phyloP scores from a whole-genome alignment of 2,113 vertebrate species.

The Bos indicus region DNA sequence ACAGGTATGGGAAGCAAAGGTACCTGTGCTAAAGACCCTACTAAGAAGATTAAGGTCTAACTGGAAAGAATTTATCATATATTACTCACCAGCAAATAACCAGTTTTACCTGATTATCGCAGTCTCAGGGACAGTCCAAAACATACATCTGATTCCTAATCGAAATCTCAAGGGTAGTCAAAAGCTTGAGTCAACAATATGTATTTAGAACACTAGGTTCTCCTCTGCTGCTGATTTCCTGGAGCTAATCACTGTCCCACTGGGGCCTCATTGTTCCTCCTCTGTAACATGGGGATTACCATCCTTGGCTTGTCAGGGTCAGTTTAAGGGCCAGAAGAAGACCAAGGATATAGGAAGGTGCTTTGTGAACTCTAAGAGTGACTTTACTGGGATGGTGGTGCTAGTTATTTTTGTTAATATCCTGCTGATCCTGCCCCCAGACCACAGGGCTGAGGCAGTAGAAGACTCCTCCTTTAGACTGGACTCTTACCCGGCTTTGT shows the following conservation, averaged over 20 bases:
- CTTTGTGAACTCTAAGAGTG: neutral
- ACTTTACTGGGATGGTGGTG: neutral
- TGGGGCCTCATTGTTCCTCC: neutral
- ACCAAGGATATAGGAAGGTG: neutral
- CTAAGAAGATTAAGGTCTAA: neutral
- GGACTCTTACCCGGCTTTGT: slow-evolving; percentile 49
- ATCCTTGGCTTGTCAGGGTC: neutral
- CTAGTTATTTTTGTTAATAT: neutral
- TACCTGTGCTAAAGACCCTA: neutral
- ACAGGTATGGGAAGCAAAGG: neutral
- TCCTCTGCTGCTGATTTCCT: neutral
- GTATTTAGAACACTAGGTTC: neutral
- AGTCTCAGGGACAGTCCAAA: neutral
- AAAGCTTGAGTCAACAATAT: neutral
- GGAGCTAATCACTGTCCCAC: neutral
- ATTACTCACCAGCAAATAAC: neutral
- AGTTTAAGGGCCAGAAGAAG: neutral
- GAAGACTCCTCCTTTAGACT: neutral
- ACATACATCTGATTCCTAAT: neutral
- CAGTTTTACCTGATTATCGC: neutral
- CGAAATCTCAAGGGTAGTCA: neutral
- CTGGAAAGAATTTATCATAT: neutral
- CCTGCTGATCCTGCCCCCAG: neutral
- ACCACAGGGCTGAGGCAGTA: neutral
- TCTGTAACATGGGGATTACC: neutral